phyloP scores from a whole-genome alignment of 2,113 vertebrate species.

The Siniperca chuatsi region DNA sequence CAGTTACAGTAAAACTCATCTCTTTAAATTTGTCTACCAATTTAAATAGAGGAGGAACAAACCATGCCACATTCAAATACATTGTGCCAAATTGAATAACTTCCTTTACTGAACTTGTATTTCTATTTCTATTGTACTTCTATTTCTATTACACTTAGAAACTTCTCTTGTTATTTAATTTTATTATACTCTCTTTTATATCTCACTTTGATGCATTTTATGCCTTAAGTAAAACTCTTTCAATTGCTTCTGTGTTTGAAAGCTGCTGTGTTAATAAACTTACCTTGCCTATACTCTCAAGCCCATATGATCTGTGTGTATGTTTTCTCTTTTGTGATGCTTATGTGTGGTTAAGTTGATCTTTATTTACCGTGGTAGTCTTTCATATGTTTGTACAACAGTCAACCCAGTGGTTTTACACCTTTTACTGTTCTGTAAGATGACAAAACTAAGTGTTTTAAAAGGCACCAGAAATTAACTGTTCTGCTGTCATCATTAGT shows the following conservation, averaged over 20 bases:
- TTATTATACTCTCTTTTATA: not conserved
- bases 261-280: not conserved
- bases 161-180: not conserved
- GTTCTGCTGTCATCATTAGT: not conserved
- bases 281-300: not conserved
- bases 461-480: conserved; percentile 3
- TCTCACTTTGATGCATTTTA: not conserved
- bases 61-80: not conserved
- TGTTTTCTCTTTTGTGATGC: not conserved
- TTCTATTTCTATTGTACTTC: not conserved
- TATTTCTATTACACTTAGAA: no score
- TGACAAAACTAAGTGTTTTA: not conserved
- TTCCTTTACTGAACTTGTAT: not conserved
- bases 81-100: not conserved
- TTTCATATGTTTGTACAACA: not conserved
- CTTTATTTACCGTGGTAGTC: not conserved
- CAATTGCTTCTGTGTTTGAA: not conserved
- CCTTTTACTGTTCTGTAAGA: not conserved
- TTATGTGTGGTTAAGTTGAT: not conserved
- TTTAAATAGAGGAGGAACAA: not conserved
- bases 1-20: not conserved
- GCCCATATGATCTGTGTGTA: not conserved
- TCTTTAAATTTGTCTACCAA: rapidly evolving
- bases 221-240: not conserved
- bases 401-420: no score